These are phyloP conservation scores for Pissodes strobi DNA, from an alignment of 1,140 invertebrate species.

Conservation along the genomic window DNA sequence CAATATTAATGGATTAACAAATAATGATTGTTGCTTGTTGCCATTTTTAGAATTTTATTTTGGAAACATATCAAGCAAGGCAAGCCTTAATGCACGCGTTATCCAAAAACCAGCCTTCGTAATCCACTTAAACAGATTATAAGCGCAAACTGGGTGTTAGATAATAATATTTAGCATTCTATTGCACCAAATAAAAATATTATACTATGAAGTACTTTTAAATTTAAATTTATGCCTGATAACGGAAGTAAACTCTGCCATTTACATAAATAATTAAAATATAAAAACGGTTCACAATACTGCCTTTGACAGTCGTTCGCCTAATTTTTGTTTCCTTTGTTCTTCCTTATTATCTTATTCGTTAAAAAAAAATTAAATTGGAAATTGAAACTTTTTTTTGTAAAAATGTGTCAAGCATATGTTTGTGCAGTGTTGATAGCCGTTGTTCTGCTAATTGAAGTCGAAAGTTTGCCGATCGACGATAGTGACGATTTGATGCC, in stretches of 20 bases:
- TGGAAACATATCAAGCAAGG: no score
- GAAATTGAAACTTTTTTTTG: no score
- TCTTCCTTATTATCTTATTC: no score
- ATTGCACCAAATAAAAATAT: neutral
- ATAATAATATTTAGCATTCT: neutral
- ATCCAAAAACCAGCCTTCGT: no score
- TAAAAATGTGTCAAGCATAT: no score
- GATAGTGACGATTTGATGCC: neutral
- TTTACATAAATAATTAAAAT: constrained; percentile 13
- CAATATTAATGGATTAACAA: no score
- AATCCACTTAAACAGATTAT: no score
- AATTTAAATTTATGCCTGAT: constrained; percentile 26
- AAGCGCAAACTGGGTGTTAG: neutral
- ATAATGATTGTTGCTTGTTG: no score
- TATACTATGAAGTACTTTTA: constrained; percentile 11
- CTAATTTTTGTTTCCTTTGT: neutral
- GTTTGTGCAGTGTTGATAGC: no score
- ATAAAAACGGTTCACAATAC: neutral
- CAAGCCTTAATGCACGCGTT: no score
- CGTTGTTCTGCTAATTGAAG: neutral
- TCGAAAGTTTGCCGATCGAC: neutral
- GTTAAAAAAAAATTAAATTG: no score
- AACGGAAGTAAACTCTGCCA: neutral
- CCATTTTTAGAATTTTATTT: no score
- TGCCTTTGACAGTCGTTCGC: neutral